Percentiles rank a stretch among this genome's conserved stretches.
Evolutionary conservation across 2,888 invertebrate genomes (phyloP).

Genomic region (Bhutanitis thaidina): DNA sequence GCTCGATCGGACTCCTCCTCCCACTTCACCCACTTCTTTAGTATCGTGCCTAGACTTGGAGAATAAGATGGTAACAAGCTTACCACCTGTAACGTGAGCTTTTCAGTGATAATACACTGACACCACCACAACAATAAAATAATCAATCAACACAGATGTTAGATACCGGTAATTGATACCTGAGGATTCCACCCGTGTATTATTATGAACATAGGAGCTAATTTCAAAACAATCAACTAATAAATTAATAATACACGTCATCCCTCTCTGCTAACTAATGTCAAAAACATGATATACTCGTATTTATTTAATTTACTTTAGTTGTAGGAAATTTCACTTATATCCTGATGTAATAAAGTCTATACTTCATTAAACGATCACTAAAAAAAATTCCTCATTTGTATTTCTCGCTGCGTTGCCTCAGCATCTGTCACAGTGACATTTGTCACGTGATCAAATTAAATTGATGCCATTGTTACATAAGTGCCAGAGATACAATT

Average conservation of each 20-base stretch:
- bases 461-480: constrained; percentile 56
- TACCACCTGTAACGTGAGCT: no score
- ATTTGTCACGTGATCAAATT: constrained; percentile 75
- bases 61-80: no score
- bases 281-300: not conserved
- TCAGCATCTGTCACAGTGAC: constrained; percentile 67
- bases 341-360: not conserved
- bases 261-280: constrained; percentile 28
- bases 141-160: constrained; percentile 11
- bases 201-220: constrained; percentile 30
- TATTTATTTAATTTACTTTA: not conserved
- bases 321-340: not conserved
- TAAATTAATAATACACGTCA: constrained; percentile 45
- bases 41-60: no score
- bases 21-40: no score
- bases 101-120: no score
- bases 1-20: no score
- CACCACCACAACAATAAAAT: no score
- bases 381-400: not conserved
- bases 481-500: constrained; percentile 56
- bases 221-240: constrained; percentile 47
- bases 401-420: constrained; percentile 20
- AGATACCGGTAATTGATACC: constrained; percentile 14
- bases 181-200: constrained; percentile 13
- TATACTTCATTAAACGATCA: not conserved